These are phyloP conservation scores for Moxostoma hubbsi DNA, from an alignment of 2,797 vertebrate genomes.

Conservation along the genomic window DNA sequence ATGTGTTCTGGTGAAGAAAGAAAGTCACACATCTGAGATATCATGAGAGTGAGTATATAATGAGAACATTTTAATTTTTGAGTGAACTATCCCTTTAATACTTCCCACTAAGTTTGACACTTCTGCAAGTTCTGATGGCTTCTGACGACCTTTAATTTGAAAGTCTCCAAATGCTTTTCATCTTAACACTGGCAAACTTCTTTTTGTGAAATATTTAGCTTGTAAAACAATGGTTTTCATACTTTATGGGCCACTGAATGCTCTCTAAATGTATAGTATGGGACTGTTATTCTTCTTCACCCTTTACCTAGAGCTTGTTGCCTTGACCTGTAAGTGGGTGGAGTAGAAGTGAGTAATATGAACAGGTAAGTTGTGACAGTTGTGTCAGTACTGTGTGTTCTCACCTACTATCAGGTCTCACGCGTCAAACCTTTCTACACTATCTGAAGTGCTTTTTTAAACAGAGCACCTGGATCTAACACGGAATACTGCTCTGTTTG, in stretches of 20 bases:
- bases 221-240: no score
- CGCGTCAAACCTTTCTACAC: background rate
- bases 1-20: no score
- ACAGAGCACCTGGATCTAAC: background rate
- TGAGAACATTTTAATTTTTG: no score
- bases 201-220: no score
- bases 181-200: no score
- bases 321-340: slow-evolving; percentile 39
- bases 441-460: background rate
- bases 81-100: no score
- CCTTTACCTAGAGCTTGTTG: background rate
- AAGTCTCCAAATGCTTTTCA: no score
- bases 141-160: no score
- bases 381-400: slow-evolving; percentile 22
- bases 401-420: background rate
- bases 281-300: background rate
- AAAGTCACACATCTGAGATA: no score
- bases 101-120: no score
- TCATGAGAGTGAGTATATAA: no score
- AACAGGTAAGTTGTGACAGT: slow-evolving; percentile 33
- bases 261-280: background rate
- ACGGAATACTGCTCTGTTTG: background rate
- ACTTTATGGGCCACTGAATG: background rate
- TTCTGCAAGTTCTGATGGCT: no score
- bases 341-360: slow-evolving; percentile 8